Evolutionary conservation across 2,113 vertebrate species (phyloP), one percentile per base, ranked within the genome.

Genomic region (Nansenia antarctica): DNA sequence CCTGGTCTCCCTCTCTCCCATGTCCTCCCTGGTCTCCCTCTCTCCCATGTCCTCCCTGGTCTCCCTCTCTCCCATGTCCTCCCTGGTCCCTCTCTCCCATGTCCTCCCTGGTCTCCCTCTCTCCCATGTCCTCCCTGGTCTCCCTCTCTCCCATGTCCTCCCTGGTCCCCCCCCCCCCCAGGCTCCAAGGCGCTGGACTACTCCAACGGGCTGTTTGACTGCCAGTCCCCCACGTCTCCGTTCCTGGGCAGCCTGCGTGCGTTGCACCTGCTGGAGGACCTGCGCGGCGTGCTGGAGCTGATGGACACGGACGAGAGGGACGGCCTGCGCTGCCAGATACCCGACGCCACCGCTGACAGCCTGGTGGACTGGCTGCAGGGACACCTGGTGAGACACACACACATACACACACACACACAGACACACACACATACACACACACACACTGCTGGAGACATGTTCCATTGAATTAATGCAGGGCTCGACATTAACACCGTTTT

Each of bases 111-210:
- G n/a, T n/a, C n/a, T n/a, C n/a, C n/a, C n/a, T n/a, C n/a, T n/a
- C n/a, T n/a, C n/a, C n/a, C n/a, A n/a, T n/a, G n/a, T n/a, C n/a
- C n/a, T 53, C 22, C 20, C 49, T 53, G 49, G 49, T 20, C 18
- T 53, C 22, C 20, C 22, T 24, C 1, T 20, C 9, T 53, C 49
- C 22, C 3, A 5, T 53, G 1, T 18, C 20, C 49, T 24, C 22
- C 9, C 20, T 53, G 49, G 7, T 32, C 24, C 3, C 24, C 1
- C 22, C 14, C 6, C 24, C 72, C 24, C 30, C 35, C 75, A 99
- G 97, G 97, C 76, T 99, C 97, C n/a, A 99, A 99, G 88, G 90
- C 94, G 0, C 79, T 99, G 81, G 97, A 98, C 58, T 99, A 98
- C 76, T 93, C 96, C 68, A 98, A 98, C 31, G 96, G 97, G 62